Evolutionary conservation across 2,888 invertebrate species (phyloP).

Genomic region (Doris montereyensis): DNA sequence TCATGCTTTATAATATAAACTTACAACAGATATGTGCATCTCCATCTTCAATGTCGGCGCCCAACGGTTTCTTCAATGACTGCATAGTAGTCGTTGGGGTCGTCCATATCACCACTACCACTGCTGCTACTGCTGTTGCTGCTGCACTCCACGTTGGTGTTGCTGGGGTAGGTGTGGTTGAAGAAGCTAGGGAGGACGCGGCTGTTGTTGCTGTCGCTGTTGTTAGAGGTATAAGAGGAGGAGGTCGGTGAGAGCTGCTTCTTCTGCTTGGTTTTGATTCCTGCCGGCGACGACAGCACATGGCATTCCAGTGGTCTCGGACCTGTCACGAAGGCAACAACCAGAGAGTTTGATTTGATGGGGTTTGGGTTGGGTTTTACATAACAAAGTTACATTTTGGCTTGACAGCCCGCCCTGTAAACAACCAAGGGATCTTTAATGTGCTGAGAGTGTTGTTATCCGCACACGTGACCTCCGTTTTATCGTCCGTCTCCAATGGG

Average conservation of each 20-base stretch:
- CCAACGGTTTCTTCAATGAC: no score
- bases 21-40: no score
- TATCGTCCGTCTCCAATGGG: no score
- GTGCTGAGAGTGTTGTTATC: no score
- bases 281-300: conserved; percentile 50
- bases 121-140: not conserved
- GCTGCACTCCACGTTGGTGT: conserved; percentile 16
- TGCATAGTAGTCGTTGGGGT: no score
- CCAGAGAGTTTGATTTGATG: not conserved
- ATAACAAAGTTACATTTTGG: no score
- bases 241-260: conserved; percentile 16
- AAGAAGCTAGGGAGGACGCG: conserved; percentile 34
- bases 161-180: conserved; percentile 38
- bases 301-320: conserved; percentile 60
- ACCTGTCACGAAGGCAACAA: conserved; percentile 47
- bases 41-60: no score
- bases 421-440: no score
- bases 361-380: no score
- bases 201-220: conserved; percentile 35
- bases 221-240: conserved; percentile 21
- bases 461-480: no score
- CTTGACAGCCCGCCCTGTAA: no score
- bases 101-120: not conserved
- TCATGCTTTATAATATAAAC: no score
- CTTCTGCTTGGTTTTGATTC: conserved; percentile 16